A percentile compares a stretch with the other conserved stretches of the same genome.
Evolutionary conservation across 2,113 vertebrate genomes (phyloP).

Genomic region (Stercorarius parasiticus): DNA sequence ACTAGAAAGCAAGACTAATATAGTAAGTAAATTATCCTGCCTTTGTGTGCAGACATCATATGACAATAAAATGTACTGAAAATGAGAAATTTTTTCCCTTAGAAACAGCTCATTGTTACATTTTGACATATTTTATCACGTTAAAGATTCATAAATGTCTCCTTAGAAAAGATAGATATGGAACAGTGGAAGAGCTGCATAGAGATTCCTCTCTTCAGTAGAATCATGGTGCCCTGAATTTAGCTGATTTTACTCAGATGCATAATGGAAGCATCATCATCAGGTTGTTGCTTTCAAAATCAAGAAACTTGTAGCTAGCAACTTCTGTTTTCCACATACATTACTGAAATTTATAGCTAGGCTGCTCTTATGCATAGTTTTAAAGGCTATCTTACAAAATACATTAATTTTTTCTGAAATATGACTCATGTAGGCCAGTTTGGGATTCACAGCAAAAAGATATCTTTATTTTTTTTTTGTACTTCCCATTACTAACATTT

Average conservation of each 20-base stretch:
- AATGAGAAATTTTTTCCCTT: slow-evolving; percentile 46
- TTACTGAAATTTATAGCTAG: slow-evolving; percentile 6
- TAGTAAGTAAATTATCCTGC: slow-evolving; percentile 18
- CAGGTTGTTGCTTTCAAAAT: slow-evolving; percentile 26
- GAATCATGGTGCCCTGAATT: background rate
- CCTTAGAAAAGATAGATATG: background rate
- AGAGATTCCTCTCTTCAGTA: background rate
- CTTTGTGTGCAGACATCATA: slow-evolving; percentile 42
- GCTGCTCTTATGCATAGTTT: background rate
- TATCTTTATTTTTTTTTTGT: too few species aligned
- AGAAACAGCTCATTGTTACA: slow-evolving; percentile 49
- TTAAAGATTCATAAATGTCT: slow-evolving; percentile 68
- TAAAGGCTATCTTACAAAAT: background rate
- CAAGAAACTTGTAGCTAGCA: background rate
- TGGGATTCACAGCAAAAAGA: background rate
- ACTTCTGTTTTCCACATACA: background rate
- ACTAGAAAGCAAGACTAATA: slow-evolving; percentile 2
- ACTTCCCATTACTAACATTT: background rate
- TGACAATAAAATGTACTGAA: slow-evolving; percentile 33
- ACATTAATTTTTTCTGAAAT: background rate
- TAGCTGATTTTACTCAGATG: background rate
- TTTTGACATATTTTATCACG: slow-evolving; percentile 55
- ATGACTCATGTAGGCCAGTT: background rate
- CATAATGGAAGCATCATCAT: background rate
- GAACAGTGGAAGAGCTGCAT: slow-evolving; percentile 24